Evolutionary conservation across 2,888 invertebrate genomes (phyloP).

Genomic region (Ectropis crepuscularia): DNA sequence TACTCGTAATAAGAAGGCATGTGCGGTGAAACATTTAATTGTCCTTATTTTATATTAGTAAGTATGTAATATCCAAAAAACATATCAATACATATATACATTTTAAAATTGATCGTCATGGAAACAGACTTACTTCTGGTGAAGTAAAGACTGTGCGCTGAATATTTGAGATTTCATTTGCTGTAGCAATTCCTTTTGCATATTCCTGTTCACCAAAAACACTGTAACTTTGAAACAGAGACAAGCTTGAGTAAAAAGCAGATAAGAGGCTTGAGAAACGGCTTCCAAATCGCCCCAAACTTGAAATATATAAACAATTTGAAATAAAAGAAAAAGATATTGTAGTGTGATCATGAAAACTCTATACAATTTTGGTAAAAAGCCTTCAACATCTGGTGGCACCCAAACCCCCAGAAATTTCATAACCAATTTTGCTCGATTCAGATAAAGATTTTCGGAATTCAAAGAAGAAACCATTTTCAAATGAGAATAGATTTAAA

Average conservation of each 20-base stretch:
- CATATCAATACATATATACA: no score
- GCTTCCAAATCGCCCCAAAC: conserved; percentile 76
- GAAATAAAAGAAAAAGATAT: conserved; percentile 69
- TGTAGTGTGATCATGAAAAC: conserved; percentile 65
- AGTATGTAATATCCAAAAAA: no score
- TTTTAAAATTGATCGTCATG: no score
- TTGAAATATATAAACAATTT: conserved; percentile 67
- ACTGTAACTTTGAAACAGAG: conserved; percentile 74
- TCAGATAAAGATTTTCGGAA: conserved; percentile 64
- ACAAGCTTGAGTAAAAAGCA: conserved; percentile 75
- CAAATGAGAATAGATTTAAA: not conserved
- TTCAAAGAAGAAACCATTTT: conserved; percentile 31
- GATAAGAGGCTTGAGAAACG: conserved; percentile 69
- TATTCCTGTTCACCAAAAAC: conserved; percentile 61
- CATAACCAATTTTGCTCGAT: conserved; percentile 72
- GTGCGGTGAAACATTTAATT: no score
- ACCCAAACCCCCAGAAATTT: conserved; percentile 73
- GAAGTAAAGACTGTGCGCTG: conserved; percentile 54
- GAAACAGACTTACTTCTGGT: conserved; percentile 61
- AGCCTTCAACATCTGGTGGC: conserved; percentile 52
- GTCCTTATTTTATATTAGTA: no score
- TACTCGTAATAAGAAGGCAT: no score
- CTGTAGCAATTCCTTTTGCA: conserved; percentile 55
- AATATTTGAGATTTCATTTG: conserved; percentile 68
- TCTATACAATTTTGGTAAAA: conserved; percentile 52